Percentiles rank a stretch among this genome's conserved stretches.
Evolutionary conservation across 1,140 invertebrate species (phyloP).

Genomic region (Amphibalanus amphitrite): DNA sequence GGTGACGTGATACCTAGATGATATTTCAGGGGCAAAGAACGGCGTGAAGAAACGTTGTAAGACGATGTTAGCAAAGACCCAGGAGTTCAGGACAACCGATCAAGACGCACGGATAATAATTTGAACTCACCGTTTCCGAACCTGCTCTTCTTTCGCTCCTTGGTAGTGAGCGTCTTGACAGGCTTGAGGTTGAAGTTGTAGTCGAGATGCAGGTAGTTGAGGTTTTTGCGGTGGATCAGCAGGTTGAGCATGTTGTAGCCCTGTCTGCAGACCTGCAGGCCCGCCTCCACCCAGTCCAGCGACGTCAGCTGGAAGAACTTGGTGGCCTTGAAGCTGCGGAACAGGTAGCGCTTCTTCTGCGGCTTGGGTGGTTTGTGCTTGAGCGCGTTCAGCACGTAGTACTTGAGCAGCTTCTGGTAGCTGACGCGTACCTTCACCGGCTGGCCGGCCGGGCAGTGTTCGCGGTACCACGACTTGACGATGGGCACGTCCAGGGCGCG

Average conservation of each 20-base stretch:
- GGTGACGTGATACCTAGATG: too few species aligned
- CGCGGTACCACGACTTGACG: slow-evolving; percentile 83
- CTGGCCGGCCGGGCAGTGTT: slow-evolving; percentile 95
- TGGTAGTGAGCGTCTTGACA: slow-evolving; percentile 97
- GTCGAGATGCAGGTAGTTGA: slow-evolving; percentile 98
- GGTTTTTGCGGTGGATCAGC: slow-evolving; percentile 96
- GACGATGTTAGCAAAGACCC: too few species aligned
- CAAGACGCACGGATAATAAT: too few species aligned
- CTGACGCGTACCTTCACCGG: slow-evolving; percentile 77
- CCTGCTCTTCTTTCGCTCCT: slow-evolving; percentile 96
- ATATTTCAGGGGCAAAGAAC: too few species aligned
- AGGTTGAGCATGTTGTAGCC: slow-evolving; percentile 99
- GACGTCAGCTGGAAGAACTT: slow-evolving; percentile 99
- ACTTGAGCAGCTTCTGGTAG: slow-evolving; percentile 96
- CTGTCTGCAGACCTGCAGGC: slow-evolving; percentile 86
- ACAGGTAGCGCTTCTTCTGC: slow-evolving; percentile 94
- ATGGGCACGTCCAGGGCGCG: slow-evolving; percentile 92
- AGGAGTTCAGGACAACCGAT: too few species aligned
- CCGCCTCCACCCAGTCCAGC: slow-evolving; percentile 98
- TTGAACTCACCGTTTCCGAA: slow-evolving; percentile 62
- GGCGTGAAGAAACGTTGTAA: too few species aligned
- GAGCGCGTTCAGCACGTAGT: slow-evolving; percentile 92
- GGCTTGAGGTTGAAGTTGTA: slow-evolving; percentile 99
- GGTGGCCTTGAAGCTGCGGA: slow-evolving; percentile 97
- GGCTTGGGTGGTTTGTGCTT: slow-evolving; percentile 95